Evolutionary conservation across 1,140 invertebrate species (phyloP).

Genomic region (Heliothis subflexa): DNA sequence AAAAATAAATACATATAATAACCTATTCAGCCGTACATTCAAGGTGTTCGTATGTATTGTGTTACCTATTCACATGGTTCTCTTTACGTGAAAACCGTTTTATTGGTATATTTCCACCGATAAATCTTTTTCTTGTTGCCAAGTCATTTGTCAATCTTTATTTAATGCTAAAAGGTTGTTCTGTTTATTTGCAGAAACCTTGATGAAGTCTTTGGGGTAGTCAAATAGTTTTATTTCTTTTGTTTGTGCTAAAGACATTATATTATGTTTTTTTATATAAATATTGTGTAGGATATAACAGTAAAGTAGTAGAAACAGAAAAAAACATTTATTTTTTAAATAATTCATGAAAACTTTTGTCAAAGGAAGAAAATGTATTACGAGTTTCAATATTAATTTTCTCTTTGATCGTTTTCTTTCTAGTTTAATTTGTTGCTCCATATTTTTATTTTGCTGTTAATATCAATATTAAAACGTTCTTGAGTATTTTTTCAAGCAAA

Average conservation of each 20-base stretch:
- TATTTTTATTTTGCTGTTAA: neutral
- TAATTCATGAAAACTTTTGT: neutral
- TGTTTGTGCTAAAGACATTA: neutral
- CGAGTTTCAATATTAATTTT: conserved; percentile 26
- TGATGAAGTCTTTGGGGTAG: conserved; percentile 12
- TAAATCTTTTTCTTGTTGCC: conserved; percentile 68
- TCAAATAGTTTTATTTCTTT: conserved; percentile 6
- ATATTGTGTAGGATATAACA: neutral
- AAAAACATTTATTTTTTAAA: no score
- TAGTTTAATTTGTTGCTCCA: conserved; percentile 1
- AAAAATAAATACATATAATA: neutral
- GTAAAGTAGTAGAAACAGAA: neutral
- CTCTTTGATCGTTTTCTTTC: neutral
- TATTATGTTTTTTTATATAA: neutral
- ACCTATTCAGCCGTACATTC: neutral
- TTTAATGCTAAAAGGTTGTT: conserved; percentile 70
- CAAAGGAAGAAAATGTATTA: neutral
- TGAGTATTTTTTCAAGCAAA: neutral
- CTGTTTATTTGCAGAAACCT: conserved; percentile 29
- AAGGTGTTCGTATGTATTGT: conserved; percentile 52
- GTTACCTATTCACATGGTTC: conserved; percentile 54
- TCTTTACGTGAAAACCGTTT: conserved; percentile 64
- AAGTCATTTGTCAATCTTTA: conserved; percentile 77
- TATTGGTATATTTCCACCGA: conserved; percentile 64
- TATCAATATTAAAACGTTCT: no score